phyloP scores from a whole-genome alignment of 2,888 invertebrate species.

The Sepioteuthis lessoniana region DNA sequence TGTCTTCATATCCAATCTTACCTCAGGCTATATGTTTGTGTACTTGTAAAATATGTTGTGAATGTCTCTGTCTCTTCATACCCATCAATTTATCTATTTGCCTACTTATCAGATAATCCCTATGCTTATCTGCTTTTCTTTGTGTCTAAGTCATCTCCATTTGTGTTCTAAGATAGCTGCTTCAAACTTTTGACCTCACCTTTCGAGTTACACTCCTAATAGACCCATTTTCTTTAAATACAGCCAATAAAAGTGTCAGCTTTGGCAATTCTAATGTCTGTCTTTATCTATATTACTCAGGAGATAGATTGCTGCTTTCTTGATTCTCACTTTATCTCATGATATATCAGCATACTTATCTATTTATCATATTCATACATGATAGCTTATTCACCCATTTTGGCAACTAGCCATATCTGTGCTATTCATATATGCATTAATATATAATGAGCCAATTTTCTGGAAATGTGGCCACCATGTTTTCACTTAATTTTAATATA shows the following conservation, averaged over 20 bases:
- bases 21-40: neutral
- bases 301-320: conserved; percentile 33
- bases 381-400: neutral
- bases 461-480: neutral
- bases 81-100: neutral
- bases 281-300: neutral
- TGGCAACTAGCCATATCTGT: neutral
- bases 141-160: neutral
- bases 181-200: conserved; percentile 6
- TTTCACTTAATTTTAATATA: neutral
- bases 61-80: neutral
- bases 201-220: neutral
- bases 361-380: neutral
- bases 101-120: neutral
- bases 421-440: neutral
- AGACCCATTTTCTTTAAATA: neutral
- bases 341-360: neutral
- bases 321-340: neutral
- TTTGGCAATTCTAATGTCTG: neutral
- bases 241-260: conserved; percentile 14
- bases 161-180: neutral
- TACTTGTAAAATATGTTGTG: neutral
- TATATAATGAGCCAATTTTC: neutral
- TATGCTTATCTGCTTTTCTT: neutral
- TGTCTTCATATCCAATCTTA: no score